These are phyloP conservation scores for Nebria salina DNA, from an alignment of 2,888 invertebrate species.

Conservation along the genomic window DNA sequence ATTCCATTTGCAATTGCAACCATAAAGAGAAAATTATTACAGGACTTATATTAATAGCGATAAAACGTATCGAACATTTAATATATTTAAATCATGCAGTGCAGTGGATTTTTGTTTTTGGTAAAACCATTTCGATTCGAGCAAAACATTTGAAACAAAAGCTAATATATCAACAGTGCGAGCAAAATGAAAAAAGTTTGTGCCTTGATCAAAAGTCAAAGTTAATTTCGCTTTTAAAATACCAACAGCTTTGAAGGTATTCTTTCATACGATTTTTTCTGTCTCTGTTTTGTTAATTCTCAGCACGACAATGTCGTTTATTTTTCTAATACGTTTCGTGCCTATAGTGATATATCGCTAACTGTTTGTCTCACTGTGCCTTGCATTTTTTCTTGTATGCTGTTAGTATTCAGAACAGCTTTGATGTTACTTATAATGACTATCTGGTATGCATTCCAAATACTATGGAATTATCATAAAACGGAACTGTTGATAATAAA, in stretches of 20 bases:
- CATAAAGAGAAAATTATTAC: no score
- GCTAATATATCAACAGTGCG: constrained; percentile 17
- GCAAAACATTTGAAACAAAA: constrained; percentile 17
- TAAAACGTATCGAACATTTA: no score
- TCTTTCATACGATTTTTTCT: neutral
- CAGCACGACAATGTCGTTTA: constrained; percentile 26
- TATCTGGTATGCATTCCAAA: constrained; percentile 7
- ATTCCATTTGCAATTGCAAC: no score
- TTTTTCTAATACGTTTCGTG: constrained; percentile 19
- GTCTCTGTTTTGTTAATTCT: constrained; percentile 7
- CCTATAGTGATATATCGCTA: constrained; percentile 3
- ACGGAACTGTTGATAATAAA: neutral
- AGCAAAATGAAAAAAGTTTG: constrained; percentile 26
- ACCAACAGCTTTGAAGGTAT: constrained; percentile 14
- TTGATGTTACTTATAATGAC: constrained; percentile 4
- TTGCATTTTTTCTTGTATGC: neutral
- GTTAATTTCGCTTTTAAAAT: constrained; percentile 28
- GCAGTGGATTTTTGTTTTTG: neutral
- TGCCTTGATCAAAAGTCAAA: constrained; percentile 26
- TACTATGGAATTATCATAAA: neutral
- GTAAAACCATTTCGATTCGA: neutral
- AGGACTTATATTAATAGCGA: no score
- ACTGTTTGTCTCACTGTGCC: neutral
- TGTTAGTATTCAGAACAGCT: constrained; percentile 13
- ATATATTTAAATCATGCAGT: no score